Conservation (phyloP, 2,888 invertebrate genomes). For the Amiota mariae region DNA sequence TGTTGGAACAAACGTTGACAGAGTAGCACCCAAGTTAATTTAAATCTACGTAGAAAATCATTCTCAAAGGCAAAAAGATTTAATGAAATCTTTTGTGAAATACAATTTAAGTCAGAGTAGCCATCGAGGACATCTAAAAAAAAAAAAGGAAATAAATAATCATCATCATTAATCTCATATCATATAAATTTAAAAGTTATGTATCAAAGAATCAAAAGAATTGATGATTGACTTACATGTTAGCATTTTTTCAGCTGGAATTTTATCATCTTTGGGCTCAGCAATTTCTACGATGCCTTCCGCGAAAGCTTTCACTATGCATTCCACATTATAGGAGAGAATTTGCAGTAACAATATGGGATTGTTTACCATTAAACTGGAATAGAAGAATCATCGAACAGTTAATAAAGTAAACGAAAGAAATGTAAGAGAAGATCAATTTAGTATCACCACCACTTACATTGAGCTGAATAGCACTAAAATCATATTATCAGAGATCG, state of each 20-base stretch:
- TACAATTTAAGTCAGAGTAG: slow-evolving; percentile 78
- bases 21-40: slow-evolving; percentile 80
- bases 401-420: slow-evolving; percentile 6
- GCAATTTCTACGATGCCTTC: slow-evolving; percentile 73
- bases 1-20: slow-evolving; percentile 81
- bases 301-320: slow-evolving; percentile 79
- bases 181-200: background rate
- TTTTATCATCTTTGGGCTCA: slow-evolving; percentile 71
- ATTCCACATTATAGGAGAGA: slow-evolving; percentile 79
- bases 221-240: slow-evolving; percentile 61
- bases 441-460: slow-evolving; percentile 58
- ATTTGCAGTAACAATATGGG: slow-evolving; percentile 80
- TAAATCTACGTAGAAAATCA: slow-evolving; percentile 78
- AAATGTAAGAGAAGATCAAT: background rate
- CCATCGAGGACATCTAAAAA: slow-evolving; percentile 77
- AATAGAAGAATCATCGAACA: slow-evolving; percentile 33
- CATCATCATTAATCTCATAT: background rate
- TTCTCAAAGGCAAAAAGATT: slow-evolving; percentile 78
- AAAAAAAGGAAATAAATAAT: slow-evolving; percentile 29
- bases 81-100: slow-evolving; percentile 77
- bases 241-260: slow-evolving; percentile 70
- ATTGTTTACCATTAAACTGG: slow-evolving; percentile 76
- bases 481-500: slow-evolving; percentile 72
- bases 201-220: background rate
- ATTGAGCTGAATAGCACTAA: slow-evolving; percentile 72